Evolutionary conservation across 1,140 invertebrate species (phyloP).

Genomic region (Stenopsyche tienmushanensis): DNA sequence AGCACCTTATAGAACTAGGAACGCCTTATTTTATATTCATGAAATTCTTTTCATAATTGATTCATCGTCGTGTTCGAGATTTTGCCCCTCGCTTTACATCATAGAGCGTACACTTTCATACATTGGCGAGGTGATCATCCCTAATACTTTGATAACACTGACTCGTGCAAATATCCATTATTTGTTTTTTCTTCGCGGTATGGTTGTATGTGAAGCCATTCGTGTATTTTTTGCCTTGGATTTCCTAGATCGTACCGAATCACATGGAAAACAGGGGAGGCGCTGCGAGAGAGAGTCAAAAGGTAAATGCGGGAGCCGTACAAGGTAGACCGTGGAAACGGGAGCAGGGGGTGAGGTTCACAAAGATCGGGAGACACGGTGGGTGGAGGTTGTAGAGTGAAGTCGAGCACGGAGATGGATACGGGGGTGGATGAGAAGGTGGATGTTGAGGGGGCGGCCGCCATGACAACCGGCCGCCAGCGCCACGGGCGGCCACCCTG

Average conservation of each 20-base stretch:
- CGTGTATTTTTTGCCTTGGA: conserved; percentile 9
- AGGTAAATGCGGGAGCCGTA: conserved; percentile 9
- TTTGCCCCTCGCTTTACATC: too few species aligned
- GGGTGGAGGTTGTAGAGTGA: background rate
- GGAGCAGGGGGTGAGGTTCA: background rate
- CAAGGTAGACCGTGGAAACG: background rate
- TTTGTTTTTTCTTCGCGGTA: background rate
- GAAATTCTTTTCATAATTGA: too few species aligned
- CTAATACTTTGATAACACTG: conserved; percentile 9
- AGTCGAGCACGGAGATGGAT: background rate
- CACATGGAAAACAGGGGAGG: conserved; percentile 17
- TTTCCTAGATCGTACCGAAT: conserved; percentile 16
- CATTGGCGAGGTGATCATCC: too few species aligned
- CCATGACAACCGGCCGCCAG: conserved; percentile 18
- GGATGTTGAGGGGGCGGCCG: conserved; percentile 6
- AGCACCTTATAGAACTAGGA: too few species aligned
- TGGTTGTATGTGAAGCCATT: background rate
- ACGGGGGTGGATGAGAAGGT: background rate
- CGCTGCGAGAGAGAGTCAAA: conserved; percentile 10
- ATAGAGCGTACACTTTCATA: too few species aligned
- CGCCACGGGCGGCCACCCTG: conserved; percentile 11
- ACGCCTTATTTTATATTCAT: too few species aligned
- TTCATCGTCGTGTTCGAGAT: too few species aligned
- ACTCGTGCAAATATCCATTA: background rate
- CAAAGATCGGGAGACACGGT: too few species aligned